Conservation (phyloP, 2,888 invertebrate genomes). For the Folsomia candida region DNA sequence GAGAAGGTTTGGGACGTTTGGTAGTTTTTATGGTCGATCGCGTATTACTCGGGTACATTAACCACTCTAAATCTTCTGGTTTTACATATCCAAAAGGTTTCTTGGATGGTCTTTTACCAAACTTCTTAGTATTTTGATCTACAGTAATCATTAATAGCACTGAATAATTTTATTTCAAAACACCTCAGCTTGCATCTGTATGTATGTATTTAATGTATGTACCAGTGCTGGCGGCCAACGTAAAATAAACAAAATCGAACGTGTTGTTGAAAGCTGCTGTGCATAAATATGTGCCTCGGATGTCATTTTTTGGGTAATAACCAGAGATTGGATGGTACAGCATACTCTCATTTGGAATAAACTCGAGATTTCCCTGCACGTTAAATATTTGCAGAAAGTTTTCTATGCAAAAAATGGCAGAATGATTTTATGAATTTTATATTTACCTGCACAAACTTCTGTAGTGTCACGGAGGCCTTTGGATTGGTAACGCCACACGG, state of each 20-base stretch:
- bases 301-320: slow-evolving; percentile 41
- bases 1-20: background rate
- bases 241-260: slow-evolving; percentile 42
- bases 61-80: slow-evolving; percentile 36
- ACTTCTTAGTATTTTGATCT: background rate
- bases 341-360: slow-evolving; percentile 41
- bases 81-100: background rate
- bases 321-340: slow-evolving; percentile 45
- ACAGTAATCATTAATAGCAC: background rate
- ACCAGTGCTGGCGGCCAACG: slow-evolving; percentile 7
- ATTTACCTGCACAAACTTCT: slow-evolving; percentile 43
- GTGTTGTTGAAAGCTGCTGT: slow-evolving; percentile 42
- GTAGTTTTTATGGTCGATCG: no score
- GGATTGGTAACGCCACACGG: slow-evolving; percentile 48
- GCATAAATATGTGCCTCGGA: slow-evolving; percentile 43
- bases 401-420: background rate
- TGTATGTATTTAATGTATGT: background rate
- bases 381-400: background rate
- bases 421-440: background rate
- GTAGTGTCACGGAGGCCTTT: slow-evolving; percentile 41
- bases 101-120: background rate
- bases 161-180: background rate
- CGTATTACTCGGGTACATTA: slow-evolving; percentile 25
- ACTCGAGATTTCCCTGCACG: slow-evolving; percentile 39
- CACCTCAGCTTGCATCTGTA: background rate